A percentile compares a stretch with the other conserved stretches of the same genome.
These are phyloP conservation scores for Xiphophorus hellerii DNA, from an alignment of 2,113 vertebrate species.

Conservation along the genomic window DNA sequence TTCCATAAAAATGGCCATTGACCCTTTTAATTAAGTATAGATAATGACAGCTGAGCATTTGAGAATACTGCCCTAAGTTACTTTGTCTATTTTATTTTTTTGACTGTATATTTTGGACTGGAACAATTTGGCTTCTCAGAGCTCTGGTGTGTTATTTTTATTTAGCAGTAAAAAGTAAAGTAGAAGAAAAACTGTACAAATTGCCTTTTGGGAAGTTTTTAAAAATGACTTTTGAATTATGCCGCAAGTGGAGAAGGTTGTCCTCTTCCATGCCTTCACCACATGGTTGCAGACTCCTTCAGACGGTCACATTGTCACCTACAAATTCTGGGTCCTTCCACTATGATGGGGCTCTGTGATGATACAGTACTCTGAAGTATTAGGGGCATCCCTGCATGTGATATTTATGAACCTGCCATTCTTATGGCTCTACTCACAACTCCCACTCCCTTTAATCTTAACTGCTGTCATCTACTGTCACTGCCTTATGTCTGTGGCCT, in stretches of 20 bases:
- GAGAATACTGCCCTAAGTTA: too few species aligned
- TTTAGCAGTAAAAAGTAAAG: background rate
- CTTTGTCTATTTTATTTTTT: background rate
- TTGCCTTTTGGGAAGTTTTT: background rate
- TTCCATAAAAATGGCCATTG: too few species aligned
- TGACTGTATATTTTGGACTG: background rate
- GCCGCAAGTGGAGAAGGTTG: background rate
- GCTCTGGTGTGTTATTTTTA: background rate
- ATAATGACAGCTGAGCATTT: too few species aligned
- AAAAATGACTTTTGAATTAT: constrained; percentile 3
- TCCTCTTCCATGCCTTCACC: background rate
- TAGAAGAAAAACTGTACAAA: background rate
- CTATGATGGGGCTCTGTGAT: constrained; percentile 36
- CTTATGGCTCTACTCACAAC: constrained; percentile 56
- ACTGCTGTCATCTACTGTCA: constrained; percentile 65
- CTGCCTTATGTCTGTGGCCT: constrained; percentile 66
- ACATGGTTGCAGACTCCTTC: constrained; percentile 23
- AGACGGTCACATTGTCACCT: constrained; percentile 17
- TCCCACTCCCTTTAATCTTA: constrained; percentile 66
- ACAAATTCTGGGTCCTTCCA: constrained; percentile 10
- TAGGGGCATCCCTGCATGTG: constrained; percentile 57
- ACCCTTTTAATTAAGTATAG: too few species aligned
- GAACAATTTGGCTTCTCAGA: background rate
- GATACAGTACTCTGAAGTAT: constrained; percentile 50
- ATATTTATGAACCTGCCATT: constrained; percentile 72